A percentile compares a stretch with the other conserved stretches of the same genome.
Conservation (phyloP, 2,113 vertebrate species). For the Micronisus gabar region DNA sequence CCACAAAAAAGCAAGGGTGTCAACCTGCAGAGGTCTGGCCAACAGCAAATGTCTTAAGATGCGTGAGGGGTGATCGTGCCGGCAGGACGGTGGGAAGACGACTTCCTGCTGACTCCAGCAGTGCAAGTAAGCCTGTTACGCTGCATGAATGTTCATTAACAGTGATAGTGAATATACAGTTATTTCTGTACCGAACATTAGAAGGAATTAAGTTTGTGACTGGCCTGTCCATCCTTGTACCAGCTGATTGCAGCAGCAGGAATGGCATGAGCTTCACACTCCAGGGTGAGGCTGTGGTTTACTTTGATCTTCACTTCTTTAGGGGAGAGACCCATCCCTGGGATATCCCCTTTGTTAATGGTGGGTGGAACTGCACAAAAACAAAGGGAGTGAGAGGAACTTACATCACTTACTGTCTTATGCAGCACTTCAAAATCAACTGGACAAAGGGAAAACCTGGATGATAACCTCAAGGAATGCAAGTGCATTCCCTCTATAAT, state of each 20-base stretch:
- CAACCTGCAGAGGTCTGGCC: not conserved
- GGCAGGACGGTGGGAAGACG: not conserved
- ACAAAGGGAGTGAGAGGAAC: not conserved
- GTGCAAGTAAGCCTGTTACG: not conserved
- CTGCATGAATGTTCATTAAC: not conserved
- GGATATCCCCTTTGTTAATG: conserved; percentile 85
- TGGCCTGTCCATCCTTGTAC: conserved; percentile 97
- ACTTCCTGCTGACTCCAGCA: not conserved
- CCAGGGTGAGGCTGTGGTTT: conserved; percentile 87
- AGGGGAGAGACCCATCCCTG: conserved; percentile 79
- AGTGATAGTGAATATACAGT: accelerated
- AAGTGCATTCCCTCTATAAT: not conserved
- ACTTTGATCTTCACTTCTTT: conserved; percentile 94
- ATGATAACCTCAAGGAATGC: not conserved
- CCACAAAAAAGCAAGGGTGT: not conserved
- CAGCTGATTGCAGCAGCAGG: conserved; percentile 87
- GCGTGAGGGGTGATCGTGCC: accelerated
- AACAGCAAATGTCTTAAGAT: not conserved
- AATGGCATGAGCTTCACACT: conserved; percentile 88
- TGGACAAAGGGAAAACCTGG: not conserved
- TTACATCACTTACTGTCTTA: not conserved
- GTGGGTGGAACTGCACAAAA: conserved; percentile 86
- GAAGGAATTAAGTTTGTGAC: conserved; percentile 45
- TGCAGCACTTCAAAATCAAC: not conserved
- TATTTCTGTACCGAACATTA: not conserved